Evolutionary conservation across 1,140 invertebrate genomes (phyloP).

Genomic region (Kradibia gibbosae): DNA sequence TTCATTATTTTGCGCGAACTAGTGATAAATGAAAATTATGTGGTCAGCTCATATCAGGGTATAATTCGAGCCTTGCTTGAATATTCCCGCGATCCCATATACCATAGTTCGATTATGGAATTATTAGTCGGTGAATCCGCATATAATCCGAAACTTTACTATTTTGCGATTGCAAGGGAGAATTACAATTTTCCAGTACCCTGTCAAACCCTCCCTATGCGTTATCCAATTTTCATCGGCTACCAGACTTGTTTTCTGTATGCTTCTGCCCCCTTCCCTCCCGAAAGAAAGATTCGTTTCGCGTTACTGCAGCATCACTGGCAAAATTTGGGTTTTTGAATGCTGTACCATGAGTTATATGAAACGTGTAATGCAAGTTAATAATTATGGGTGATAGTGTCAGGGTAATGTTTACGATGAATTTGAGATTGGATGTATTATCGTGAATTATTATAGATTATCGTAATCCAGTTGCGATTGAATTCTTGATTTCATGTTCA

Average conservation of each 20-base stretch:
- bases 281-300: not conserved
- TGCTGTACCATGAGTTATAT: not conserved
- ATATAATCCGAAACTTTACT: constrained; percentile 53
- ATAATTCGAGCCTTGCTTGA: constrained; percentile 52
- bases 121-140: not conserved
- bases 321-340: not conserved
- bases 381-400: not conserved
- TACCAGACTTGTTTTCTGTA: not conserved
- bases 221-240: constrained; percentile 50
- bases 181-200: constrained; percentile 53
- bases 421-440: not conserved
- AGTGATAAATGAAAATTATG: constrained; percentile 59
- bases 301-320: not conserved
- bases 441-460: not conserved
- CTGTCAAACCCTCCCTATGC: not conserved
- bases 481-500: not conserved
- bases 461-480: not conserved
- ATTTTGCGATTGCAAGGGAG: constrained; percentile 60
- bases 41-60: constrained; percentile 33
- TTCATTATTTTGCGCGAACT: constrained; percentile 54
- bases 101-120: constrained; percentile 52
- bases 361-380: not conserved
- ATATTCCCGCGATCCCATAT: constrained; percentile 50
- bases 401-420: not conserved
- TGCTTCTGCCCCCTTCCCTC: not conserved